Conservation (phyloP, 2,113 vertebrate genomes). For the Pseudorhombus dupliciocellatus region DNA sequence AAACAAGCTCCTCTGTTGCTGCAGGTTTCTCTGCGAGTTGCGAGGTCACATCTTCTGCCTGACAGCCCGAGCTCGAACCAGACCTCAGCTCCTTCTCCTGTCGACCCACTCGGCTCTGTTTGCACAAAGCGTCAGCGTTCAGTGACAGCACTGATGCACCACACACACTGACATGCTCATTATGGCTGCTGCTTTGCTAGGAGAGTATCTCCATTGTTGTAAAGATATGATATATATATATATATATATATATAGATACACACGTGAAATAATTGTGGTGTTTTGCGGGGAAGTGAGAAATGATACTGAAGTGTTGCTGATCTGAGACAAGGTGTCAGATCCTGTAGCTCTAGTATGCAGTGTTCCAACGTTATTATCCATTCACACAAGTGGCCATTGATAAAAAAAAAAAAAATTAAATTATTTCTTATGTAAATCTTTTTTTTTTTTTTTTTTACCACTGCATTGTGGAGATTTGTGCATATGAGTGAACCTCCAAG, state of each 20-base stretch:
- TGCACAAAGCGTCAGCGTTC: slow-evolving; percentile 28
- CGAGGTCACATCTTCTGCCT: too few relatives aligned
- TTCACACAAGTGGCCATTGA: not conserved
- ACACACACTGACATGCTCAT: not conserved
- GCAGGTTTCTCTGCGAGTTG: too few relatives aligned
- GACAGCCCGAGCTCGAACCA: too few relatives aligned
- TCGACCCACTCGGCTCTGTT: too few relatives aligned
- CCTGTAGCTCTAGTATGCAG: not conserved
- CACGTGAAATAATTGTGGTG: not conserved
- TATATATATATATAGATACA: too few relatives aligned
- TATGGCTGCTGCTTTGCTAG: too few relatives aligned
- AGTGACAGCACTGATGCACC: slow-evolving; percentile 6
- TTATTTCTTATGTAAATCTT: too few relatives aligned
- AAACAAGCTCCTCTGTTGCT: slow-evolving; percentile 14
- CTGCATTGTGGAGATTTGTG: too few relatives aligned
- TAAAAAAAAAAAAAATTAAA: too few relatives aligned
- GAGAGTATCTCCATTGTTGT: not conserved
- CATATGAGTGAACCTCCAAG: not conserved
- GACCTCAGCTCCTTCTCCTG: too few relatives aligned
- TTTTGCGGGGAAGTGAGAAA: not conserved
- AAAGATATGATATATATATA: not conserved
- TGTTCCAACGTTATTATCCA: not conserved
- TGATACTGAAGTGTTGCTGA: not conserved
- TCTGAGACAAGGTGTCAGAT: not conserved
- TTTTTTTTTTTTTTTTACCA: not conserved